Conservation (phyloP, 53 echinoderm and acorn worm genomes). For the Astropecten irregularis region DNA sequence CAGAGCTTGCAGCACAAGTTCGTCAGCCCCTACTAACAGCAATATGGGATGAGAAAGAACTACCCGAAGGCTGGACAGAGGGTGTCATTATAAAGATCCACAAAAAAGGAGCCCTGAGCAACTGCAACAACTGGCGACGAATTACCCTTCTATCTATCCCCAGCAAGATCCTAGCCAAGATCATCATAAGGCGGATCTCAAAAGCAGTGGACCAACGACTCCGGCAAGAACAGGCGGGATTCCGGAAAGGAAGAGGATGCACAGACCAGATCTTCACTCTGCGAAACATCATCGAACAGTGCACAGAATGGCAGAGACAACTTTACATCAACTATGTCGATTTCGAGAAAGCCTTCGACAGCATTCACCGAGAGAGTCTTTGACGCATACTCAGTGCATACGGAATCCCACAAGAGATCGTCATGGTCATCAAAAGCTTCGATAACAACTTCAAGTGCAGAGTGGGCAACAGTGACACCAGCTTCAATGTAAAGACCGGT, state of each 20-base stretch:
- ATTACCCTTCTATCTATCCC: conserved; percentile 37
- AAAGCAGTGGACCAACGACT: conserved; percentile 15
- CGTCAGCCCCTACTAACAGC: conserved; percentile 12
- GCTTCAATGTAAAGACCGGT: conserved; percentile 34
- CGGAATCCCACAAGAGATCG: conserved; percentile 39
- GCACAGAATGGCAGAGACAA: conserved; percentile 31
- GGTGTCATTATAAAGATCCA: background rate
- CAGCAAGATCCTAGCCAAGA: conserved; percentile 27
- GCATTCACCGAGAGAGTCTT: conserved; percentile 47
- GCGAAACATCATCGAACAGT: conserved; percentile 1
- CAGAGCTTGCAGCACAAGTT: conserved; percentile 26
- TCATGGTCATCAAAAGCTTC: background rate
- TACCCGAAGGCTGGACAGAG: conserved; percentile 28
- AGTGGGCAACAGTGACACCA: background rate
- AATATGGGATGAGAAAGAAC: conserved; percentile 34
- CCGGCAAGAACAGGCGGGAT: conserved; percentile 40
- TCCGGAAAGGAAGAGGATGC: conserved; percentile 21
- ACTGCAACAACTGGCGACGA: conserved; percentile 55
- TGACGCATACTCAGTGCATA: conserved; percentile 34
- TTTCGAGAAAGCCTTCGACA: conserved; percentile 56
- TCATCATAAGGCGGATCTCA: background rate
- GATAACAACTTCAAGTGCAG: conserved; percentile 23
- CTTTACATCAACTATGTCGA: conserved; percentile 38
- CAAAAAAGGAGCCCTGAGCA: conserved; percentile 26
- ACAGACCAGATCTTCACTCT: conserved; percentile 45